Conservation (phyloP, 2,888 invertebrate species). For the Dynastes hyllus region DNA sequence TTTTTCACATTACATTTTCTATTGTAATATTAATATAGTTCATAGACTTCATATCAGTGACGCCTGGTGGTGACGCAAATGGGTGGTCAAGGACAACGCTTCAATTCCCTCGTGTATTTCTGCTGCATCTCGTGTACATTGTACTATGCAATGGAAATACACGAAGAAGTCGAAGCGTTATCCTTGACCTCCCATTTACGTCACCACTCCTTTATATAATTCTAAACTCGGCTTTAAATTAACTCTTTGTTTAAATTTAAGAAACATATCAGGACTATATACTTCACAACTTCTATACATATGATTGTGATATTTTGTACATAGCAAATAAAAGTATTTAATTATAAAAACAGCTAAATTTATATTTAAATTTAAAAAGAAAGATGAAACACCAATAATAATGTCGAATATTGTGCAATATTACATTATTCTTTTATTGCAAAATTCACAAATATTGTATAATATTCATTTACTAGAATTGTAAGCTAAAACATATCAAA, state of each 20-base stretch:
- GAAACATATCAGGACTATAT: constrained; percentile 36
- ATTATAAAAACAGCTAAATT: neutral
- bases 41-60: neutral
- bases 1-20: neutral
- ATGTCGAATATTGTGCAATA: too few relatives aligned
- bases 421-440: too few relatives aligned
- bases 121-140: too few relatives aligned
- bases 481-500: too few relatives aligned
- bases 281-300: constrained; percentile 23
- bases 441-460: too few relatives aligned
- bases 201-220: neutral
- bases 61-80: too few relatives aligned
- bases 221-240: constrained; percentile 1
- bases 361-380: neutral
- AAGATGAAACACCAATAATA: neutral
- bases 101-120: too few relatives aligned
- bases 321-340: constrained; percentile 1
- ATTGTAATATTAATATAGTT: neutral
- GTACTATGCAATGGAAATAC: too few relatives aligned
- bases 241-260: constrained; percentile 15
- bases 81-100: too few relatives aligned
- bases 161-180: too few relatives aligned
- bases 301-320: constrained; percentile 44
- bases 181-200: too few relatives aligned
- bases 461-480: too few relatives aligned